Evolutionary conservation across 2,888 invertebrate species (phyloP).

Genomic region (Cosmorhoe ocellata): DNA sequence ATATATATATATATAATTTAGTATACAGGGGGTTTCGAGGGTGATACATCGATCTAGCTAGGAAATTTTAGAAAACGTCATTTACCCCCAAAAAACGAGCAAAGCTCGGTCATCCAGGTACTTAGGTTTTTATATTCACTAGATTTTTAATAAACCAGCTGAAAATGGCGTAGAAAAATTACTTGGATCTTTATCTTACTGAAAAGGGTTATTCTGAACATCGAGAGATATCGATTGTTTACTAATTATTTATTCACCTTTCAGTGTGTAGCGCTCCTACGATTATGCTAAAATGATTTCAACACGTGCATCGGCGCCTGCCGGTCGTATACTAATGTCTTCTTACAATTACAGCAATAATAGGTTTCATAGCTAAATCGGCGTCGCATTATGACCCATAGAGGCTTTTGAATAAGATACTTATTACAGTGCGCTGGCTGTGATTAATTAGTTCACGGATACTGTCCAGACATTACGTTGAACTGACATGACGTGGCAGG

Average conservation of each 20-base stretch:
- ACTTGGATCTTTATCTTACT: too few species aligned
- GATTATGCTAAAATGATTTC: conserved; percentile 20
- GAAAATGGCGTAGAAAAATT: too few species aligned
- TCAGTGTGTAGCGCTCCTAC: not conserved
- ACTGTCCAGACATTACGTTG: conserved; percentile 60
- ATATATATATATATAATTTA: too few species aligned
- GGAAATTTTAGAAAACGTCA: too few species aligned
- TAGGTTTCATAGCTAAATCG: conserved; percentile 22
- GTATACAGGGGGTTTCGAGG: too few species aligned
- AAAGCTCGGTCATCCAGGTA: too few species aligned
- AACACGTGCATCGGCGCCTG: conserved; percentile 33
- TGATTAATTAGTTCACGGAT: conserved; percentile 62
- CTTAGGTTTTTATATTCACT: too few species aligned
- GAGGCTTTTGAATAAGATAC: conserved; percentile 33
- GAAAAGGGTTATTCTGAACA: too few species aligned
- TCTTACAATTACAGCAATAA: conserved; percentile 27
- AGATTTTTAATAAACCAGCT: too few species aligned
- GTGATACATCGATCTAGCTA: too few species aligned
- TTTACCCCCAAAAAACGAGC: too few species aligned
- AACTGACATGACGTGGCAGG: conserved; percentile 64
- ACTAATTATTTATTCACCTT: not conserved
- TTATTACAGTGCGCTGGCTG: conserved; percentile 34
- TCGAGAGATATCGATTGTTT: not conserved
- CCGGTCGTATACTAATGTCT: conserved; percentile 32
- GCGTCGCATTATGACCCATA: conserved; percentile 25